Evolutionary conservation across 2,113 vertebrate species (phyloP).

Genomic region (Picathartes gymnocephalus): DNA sequence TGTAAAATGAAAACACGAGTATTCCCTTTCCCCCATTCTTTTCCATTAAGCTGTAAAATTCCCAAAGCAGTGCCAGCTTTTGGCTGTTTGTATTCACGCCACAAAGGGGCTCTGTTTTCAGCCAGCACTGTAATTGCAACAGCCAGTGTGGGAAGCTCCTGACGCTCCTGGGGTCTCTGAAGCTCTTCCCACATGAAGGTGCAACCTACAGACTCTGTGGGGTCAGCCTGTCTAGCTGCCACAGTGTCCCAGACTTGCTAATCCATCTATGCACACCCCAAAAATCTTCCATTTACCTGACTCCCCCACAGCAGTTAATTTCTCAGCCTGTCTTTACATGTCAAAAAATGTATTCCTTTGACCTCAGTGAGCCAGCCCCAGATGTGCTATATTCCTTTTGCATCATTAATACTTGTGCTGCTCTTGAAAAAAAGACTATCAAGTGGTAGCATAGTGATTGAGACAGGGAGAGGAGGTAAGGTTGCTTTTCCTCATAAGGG

Average conservation of each 20-base stretch:
- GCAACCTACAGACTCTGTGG: neutral
- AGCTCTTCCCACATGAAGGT: neutral
- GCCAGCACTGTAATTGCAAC: neutral
- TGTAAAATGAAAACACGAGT: neutral
- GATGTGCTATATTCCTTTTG: neutral
- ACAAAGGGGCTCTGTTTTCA: neutral
- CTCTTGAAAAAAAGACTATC: neutral
- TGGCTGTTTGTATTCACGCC: neutral
- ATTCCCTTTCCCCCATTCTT: neutral
- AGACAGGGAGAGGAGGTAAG: neutral
- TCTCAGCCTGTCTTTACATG: neutral
- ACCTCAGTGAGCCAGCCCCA: neutral
- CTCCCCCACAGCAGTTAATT: accelerated
- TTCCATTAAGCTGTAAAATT: neutral
- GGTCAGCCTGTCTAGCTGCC: neutral
- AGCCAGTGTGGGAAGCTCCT: neutral
- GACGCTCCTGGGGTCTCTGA: neutral
- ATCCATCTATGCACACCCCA: neutral
- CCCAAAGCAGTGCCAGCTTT: neutral
- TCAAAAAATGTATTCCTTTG: neutral
- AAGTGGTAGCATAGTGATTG: neutral
- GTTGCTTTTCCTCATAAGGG: neutral
- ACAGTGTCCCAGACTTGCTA: neutral
- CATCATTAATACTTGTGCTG: neutral
- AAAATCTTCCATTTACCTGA: neutral